Base-by-base conservation (phyloP, 2,888 invertebrate genomes). In the Anagyrus pseudococci region DNA sequence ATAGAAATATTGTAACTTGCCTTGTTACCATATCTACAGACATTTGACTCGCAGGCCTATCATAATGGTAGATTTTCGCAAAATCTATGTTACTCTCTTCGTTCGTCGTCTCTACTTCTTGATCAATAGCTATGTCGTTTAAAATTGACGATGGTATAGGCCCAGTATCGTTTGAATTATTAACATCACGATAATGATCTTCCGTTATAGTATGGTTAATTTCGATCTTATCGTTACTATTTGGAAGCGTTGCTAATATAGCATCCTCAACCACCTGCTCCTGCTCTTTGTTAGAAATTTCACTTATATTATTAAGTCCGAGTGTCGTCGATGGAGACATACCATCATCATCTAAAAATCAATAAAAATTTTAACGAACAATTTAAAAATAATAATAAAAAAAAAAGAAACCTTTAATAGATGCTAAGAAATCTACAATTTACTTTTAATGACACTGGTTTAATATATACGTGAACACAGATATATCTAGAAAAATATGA, bases 271-370 rank as follows among this genome's bases (percentile, higher is more conserved):
- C 46, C 20, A 23, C 48, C 49, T 54, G 41, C 6, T 58, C 60
- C 23, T 57, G 57, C 10, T 64, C 64, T 4, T 53, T 58, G 4
- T 53, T 54, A 10, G 60, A 49, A 26, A 61, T 37, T n/a, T 13
- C 29, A 26, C 53, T 58, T 19, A 60, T 40, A 23, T 60, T 57
- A n/a, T 33, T 57, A 10, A 60, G 57, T 2, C 61, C 44, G 0
- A 60, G 46, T 1, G 57, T 43, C 25, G 64, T 53, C 4, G 64
- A 53, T 17, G 37, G 10, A 3, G 10, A 13, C 17, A 60, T 44
- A 23, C 49, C 57, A 7, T 61, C 57, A 8, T 61, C 64, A 44
- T 64, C 64, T 64, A 37, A 33, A 47, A 52, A 47, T 25, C 26
- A 7, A 41, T 49, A 20, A 43, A 22, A 13, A 17, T 48, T 25